Percentiles rank a stretch among this genome's conserved stretches.
Evolutionary conservation across 2,797 vertebrate genomes (phyloP).

Genomic region (Acanthurus tractus): DNA sequence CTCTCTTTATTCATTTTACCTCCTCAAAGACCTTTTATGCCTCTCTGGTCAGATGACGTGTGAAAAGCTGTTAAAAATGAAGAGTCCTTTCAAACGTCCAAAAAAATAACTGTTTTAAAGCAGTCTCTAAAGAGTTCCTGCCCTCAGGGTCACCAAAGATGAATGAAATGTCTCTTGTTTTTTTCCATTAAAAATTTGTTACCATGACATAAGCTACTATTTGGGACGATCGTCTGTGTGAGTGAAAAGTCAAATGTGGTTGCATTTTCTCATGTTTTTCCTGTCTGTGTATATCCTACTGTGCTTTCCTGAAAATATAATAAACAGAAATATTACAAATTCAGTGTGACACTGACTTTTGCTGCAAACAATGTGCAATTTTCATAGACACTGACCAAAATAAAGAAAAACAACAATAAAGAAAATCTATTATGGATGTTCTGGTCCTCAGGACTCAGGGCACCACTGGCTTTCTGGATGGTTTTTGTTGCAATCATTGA

Average conservation of each 20-base stretch:
- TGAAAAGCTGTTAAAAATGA: not conserved
- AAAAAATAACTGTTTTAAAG: constrained; percentile 12
- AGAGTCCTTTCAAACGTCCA: not conserved
- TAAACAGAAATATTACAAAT: constrained; percentile 6
- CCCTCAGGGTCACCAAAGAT: constrained; percentile 47
- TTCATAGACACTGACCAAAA: too few species aligned
- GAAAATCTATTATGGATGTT: not conserved
- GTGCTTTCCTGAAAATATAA: constrained; percentile 27
- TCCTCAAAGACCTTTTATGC: not conserved
- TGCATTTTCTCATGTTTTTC: constrained; percentile 3
- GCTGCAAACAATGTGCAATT: not conserved
- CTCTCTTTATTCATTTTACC: constrained; percentile 28
- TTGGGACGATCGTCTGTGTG: not conserved
- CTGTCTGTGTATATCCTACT: constrained; percentile 14
- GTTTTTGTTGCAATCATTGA: not conserved
- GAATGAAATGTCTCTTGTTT: constrained; percentile 19
- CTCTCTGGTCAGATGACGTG: not conserved
- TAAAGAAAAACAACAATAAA: not conserved
- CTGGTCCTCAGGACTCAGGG: not conserved
- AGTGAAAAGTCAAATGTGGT: constrained; percentile 10
- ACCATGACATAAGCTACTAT: constrained; percentile 30
- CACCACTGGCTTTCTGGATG: not conserved
- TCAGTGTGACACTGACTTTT: not conserved
- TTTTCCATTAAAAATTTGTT: not conserved
- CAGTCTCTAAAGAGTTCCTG: not conserved